Percentiles rank a stretch among this genome's conserved stretches.
Conservation (phyloP, 2,113 vertebrate genomes). For the Lampris incognitus region DNA sequence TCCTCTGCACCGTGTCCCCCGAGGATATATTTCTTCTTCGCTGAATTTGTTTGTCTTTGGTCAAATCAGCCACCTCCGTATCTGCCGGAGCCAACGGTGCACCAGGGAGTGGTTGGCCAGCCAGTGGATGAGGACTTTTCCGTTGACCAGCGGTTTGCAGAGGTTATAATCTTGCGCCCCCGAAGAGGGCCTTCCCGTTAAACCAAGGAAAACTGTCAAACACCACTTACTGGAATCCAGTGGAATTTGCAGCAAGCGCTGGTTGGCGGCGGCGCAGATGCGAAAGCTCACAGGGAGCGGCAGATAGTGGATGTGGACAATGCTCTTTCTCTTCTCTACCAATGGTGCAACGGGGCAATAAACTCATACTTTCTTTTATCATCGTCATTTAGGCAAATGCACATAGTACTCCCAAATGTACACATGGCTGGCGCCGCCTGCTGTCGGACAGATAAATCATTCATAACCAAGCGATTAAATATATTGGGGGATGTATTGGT, state of each 20-base stretch:
- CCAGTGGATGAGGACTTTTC: slow-evolving; percentile 78
- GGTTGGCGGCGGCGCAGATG: slow-evolving; percentile 53
- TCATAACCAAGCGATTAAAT: slow-evolving; percentile 69
- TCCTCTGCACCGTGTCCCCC: slow-evolving; percentile 47
- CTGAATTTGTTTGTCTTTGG: slow-evolving; percentile 81
- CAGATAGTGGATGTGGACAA: slow-evolving; percentile 66
- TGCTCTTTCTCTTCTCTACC: slow-evolving; percentile 54
- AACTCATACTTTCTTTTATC: slow-evolving; percentile 66
- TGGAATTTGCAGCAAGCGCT: slow-evolving; percentile 70
- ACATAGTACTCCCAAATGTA: slow-evolving; percentile 70
- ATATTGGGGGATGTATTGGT: slow-evolving; percentile 74
- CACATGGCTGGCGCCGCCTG: slow-evolving; percentile 67
- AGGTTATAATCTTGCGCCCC: slow-evolving; percentile 81
- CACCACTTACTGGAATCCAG: slow-evolving; percentile 77
- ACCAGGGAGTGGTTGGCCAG: slow-evolving; percentile 66
- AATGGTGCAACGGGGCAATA: slow-evolving; percentile 59
- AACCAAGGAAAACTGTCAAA: slow-evolving; percentile 75
- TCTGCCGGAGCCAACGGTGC: slow-evolving; percentile 71
- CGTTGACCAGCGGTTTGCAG: slow-evolving; percentile 78
- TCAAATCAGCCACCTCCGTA: slow-evolving; percentile 75
- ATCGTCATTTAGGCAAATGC: slow-evolving; percentile 63
- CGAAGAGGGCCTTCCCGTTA: slow-evolving; percentile 81
- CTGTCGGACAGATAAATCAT: slow-evolving; percentile 74
- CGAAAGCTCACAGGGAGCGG: slow-evolving; percentile 50
- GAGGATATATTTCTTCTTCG: slow-evolving; percentile 72